Percentiles rank a stretch among this genome's conserved stretches.
Conservation (phyloP, 2,113 vertebrate genomes). For the Corythoichthys haematopterus region DNA sequence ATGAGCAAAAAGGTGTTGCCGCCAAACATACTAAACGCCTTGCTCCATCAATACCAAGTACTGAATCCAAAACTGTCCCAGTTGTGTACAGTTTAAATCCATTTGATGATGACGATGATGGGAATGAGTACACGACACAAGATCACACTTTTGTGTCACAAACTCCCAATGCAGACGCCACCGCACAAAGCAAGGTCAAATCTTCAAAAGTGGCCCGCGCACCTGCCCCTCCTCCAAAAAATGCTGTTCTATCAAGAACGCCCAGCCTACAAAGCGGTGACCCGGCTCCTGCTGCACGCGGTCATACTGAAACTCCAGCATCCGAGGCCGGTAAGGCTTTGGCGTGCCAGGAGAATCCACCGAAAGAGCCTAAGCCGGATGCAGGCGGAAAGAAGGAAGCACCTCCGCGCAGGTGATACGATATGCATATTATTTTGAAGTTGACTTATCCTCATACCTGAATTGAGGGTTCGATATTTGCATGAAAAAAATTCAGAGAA, state of each 20-base stretch:
- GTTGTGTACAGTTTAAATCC: conserved; percentile 38
- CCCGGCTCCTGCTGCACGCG: background rate
- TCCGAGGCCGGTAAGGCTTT: conserved; percentile 4
- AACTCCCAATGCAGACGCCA: conserved; percentile 10
- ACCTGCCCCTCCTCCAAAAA: conserved; percentile 52
- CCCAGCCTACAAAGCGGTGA: background rate
- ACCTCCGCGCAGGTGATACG: conserved; percentile 58
- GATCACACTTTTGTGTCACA: background rate
- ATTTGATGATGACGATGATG: conserved; percentile 42
- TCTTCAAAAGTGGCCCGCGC: conserved; percentile 54
- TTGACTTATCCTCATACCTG: too few species aligned
- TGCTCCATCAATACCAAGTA: conserved; percentile 49
- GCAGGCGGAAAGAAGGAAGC: conserved; percentile 46
- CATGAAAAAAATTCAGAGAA: too few species aligned
- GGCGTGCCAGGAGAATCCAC: conserved; percentile 68
- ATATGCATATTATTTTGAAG: too few species aligned
- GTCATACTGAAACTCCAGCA: background rate
- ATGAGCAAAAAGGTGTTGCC: background rate
- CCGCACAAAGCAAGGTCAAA: conserved; percentile 27
- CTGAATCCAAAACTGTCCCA: background rate
- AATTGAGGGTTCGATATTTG: too few species aligned
- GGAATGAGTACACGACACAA: conserved; percentile 3
- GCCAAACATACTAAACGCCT: conserved; percentile 47
- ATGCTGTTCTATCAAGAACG: background rate
- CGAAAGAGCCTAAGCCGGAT: conserved; percentile 63